Percentiles rank a stretch among this genome's conserved stretches.
These are phyloP conservation scores for Salvator merianae DNA, from an alignment of 2,113 vertebrate species.

Conservation along the genomic window DNA sequence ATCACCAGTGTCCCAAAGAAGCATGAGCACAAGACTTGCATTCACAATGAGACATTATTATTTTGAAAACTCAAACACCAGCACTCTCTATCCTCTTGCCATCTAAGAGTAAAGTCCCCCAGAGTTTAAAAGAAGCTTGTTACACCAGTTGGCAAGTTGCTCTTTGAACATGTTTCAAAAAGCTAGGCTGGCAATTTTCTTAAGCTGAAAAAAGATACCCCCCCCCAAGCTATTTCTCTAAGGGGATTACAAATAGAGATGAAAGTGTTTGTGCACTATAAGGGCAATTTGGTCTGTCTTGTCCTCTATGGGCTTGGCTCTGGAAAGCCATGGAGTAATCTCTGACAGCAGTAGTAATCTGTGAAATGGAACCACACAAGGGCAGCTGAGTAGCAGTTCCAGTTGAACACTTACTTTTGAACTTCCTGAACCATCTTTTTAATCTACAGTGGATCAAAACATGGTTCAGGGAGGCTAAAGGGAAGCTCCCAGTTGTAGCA, in stretches of 20 bases:
- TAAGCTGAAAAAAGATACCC: not conserved
- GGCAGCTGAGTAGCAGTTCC: no score
- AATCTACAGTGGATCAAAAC: no score
- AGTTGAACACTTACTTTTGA: no score
- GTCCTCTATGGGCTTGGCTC: not conserved
- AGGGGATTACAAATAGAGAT: not conserved
- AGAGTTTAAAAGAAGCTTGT: slow-evolving; percentile 5
- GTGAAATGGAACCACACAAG: no score
- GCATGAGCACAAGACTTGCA: not conserved
- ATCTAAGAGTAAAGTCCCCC: not conserved
- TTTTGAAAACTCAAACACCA: not conserved
- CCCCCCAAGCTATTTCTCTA: not conserved
- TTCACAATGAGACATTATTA: not conserved
- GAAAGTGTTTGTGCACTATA: not conserved
- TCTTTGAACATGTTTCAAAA: not conserved
- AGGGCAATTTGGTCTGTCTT: not conserved
- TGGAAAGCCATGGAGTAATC: not conserved
- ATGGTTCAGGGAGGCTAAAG: no score
- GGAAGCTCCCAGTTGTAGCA: no score
- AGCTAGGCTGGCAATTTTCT: not conserved
- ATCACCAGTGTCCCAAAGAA: not conserved
- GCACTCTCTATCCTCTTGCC: not conserved
- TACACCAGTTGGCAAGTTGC: not conserved
- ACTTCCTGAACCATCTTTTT: no score
- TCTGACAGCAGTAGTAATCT: no score